Evolutionary conservation across 1,140 invertebrate genomes (phyloP).

Genomic region (Platyscapa corneri): DNA sequence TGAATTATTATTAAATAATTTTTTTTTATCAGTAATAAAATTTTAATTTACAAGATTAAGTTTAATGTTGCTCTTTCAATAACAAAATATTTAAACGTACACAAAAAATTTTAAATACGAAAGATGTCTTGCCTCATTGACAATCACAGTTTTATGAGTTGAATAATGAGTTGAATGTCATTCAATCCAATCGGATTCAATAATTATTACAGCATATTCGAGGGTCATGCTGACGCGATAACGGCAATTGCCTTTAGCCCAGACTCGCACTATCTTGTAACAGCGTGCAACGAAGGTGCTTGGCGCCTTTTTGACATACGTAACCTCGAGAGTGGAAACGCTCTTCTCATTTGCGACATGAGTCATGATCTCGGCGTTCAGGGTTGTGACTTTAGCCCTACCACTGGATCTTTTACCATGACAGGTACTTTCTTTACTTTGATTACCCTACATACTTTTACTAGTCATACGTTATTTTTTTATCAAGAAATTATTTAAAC

Average conservation of each 20-base stretch:
- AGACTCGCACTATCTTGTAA: conserved; percentile 79
- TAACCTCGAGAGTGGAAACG: neutral
- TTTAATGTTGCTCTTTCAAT: too few species aligned
- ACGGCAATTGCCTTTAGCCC: conserved; percentile 79
- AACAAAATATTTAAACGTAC: too few species aligned
- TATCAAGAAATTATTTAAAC: too few species aligned
- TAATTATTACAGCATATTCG: conserved; percentile 68
- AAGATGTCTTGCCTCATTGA: too few species aligned
- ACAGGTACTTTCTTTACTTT: conserved; percentile 43
- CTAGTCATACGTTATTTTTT: neutral
- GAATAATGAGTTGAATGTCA: too few species aligned
- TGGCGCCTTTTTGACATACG: conserved; percentile 70
- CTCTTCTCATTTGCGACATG: conserved; percentile 71
- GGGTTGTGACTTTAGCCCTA: conserved; percentile 79
- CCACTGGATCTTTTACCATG: conserved; percentile 66
- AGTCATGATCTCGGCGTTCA: conserved; percentile 84
- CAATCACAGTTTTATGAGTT: too few species aligned
- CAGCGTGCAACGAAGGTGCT: conserved; percentile 80
- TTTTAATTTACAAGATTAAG: too few species aligned
- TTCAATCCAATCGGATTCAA: too few species aligned
- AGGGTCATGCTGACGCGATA: conserved; percentile 77
- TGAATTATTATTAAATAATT: too few species aligned
- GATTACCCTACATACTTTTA: too few species aligned
- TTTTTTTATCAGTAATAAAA: too few species aligned
- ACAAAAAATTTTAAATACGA: too few species aligned